Evolutionary conservation across 2,888 invertebrate species (phyloP), one percentile per base, ranked within the genome.

Genomic region (Geophilus truncorum): DNA sequence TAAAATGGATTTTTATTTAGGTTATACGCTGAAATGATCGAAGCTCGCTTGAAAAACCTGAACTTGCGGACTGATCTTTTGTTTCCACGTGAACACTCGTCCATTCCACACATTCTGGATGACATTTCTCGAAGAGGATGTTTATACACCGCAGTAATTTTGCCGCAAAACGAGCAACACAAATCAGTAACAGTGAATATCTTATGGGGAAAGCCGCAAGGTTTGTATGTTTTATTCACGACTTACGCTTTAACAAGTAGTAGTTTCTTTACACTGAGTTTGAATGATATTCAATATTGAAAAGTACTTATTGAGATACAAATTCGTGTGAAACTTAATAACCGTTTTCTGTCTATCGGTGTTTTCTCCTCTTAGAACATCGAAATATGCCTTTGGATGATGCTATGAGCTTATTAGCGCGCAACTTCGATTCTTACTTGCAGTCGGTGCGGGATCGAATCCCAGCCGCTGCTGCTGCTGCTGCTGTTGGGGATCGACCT

Each of bases 311-410:
- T n/a, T n/a, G n/a, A n/a, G 15, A 40, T n/a, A n/a, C 3, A 40
- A 40, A 40, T 15, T 9, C 15, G 1, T 40, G 18, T 6, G 23
- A 70, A 70, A 25, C 28, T 70, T 70, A 70, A 70, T 70, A 51
- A 51, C 18, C 40, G 4, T 28, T 25, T 70, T 70, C 28, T 70
- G 70, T 70, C 70, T 70, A 70, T 70, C 70, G 70, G 28, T 70
- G 70, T 70, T 70, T 70, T 70, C 81, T 82, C 81, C 80, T 81
- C 86, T 83, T 89, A 92, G 97, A 97, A 86, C 97, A 97, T 88
- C 92, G 97, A 84, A 97, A 97, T 88, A 97, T 97, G 95, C 96
- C 96, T 0, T 86, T 96, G 51, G 96, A 97, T 81, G 96, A 97
- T 87, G 95, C 97, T 0, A 88, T 97, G 81, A 90, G 90, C 83